Base-by-base conservation (phyloP, 1,140 invertebrate genomes). In the Tribolium madens region DNA sequence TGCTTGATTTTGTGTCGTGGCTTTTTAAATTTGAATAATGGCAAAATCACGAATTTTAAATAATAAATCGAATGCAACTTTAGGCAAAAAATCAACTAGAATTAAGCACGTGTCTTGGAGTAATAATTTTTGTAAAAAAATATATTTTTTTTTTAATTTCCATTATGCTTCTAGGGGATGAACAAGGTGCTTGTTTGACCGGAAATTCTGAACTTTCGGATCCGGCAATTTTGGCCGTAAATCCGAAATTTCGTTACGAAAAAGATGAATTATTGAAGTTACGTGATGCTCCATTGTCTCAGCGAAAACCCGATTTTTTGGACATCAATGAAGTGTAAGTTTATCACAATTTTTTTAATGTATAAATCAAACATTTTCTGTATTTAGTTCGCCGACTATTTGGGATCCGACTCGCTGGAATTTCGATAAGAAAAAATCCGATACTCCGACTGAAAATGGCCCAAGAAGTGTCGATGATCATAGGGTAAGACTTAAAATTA, bases 211-310 rank as follows among this genome's bases (percentile, higher is more conserved):
- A 82, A 50, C 76, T 82, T 26, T 72, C 76, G 10, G 84, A 85
- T 79, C 84, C 83, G 9, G 84, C 84, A 1, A 85, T 85, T 60
- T 36, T 85, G 76, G 60, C 50, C 13, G 81, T 82, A 13, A 75
- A 33, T 5, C 42, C 57, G 9, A 79, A 75, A 64, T 81, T 80
- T 31, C 77, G 76, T 4, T 85, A 85, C 73, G 78, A 75, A 5
- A 80, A 93, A 52, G 92, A 94, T 5, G 93, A 96, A 80, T 86
- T 97, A 1, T 87, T 96, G 80, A 89, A 91, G 79, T 86, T 97
- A 17, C 91, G 94, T 79, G 89, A 91, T 81, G 90, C 92, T 78
- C 92, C 92, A 4, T 87, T 91, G 1, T 95, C 94, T 0, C 90
- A 91, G 76, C 88, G 92, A 52, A 82, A 83, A 47, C 79, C 82